phyloP scores from a whole-genome alignment of 2,797 vertebrate genomes.

The Myripristis murdjan region DNA sequence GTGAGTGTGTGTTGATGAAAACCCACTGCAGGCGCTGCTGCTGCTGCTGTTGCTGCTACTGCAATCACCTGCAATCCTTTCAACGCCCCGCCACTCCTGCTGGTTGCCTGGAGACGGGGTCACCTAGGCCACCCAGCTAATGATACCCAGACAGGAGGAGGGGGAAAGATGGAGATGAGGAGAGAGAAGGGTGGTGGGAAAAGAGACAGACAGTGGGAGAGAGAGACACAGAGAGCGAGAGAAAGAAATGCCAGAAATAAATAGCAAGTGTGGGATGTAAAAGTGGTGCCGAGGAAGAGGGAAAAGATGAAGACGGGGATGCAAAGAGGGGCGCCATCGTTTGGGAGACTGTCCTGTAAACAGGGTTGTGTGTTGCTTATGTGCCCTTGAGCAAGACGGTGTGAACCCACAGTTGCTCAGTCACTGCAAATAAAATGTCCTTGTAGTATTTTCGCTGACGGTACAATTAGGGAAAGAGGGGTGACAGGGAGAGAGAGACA shows the following conservation, averaged over 20 bases:
- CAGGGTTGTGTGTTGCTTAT: not conserved
- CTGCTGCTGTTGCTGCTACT: conserved; percentile 84
- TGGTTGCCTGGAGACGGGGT: conserved; percentile 84
- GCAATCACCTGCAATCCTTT: conserved; percentile 89
- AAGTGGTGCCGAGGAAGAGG: not conserved
- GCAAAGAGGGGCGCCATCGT: no score
- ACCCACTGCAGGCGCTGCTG: conserved; percentile 63
- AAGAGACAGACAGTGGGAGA: no score
- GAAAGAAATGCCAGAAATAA: no score
- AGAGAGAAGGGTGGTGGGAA: conserved; percentile 29
- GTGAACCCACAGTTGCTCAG: not conserved
- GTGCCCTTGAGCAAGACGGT: conserved; percentile 24
- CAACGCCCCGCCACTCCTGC: conserved; percentile 64
- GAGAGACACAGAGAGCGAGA: not conserved
- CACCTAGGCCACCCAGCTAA: conserved; percentile 70
- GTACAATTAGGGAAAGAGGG: not conserved
- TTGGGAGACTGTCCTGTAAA: not conserved
- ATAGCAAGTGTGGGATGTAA: not conserved
- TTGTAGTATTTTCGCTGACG: no score
- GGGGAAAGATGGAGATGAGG: conserved; percentile 39
- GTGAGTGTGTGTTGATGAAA: conserved; percentile 39
- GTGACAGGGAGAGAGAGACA: not conserved
- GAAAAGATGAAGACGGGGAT: not conserved
- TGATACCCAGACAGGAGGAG: conserved; percentile 64
- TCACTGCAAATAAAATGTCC: not conserved